phyloP scores from a whole-genome alignment of 2,888 invertebrate species.

The Morpho helenor region DNA sequence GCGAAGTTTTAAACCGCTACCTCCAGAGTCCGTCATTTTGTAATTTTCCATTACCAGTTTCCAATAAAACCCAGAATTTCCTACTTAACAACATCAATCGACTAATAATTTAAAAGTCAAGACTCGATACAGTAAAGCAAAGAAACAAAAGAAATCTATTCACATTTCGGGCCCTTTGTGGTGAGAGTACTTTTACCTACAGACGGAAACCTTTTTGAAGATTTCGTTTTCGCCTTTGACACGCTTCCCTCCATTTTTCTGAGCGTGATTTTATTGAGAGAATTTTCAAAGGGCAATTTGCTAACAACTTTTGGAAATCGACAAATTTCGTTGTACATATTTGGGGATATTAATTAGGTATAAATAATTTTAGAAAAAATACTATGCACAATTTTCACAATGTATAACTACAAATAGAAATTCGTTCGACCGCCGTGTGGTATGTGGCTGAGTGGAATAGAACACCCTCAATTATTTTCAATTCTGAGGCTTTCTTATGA shows the following conservation, averaged over 20 bases:
- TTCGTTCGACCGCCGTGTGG: too few relatives aligned
- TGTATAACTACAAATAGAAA: too few relatives aligned
- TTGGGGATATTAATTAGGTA: too few relatives aligned
- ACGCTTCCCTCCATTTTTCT: constrained; percentile 35
- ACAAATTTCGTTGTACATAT: constrained; percentile 4
- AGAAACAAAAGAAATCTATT: constrained; percentile 53
- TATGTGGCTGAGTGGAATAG: too few relatives aligned
- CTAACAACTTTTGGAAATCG: constrained; percentile 14
- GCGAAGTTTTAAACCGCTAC: too few relatives aligned
- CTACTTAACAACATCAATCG: constrained; percentile 40
- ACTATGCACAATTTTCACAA: too few relatives aligned
- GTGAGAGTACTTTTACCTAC: constrained; percentile 37
- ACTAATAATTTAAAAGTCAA: constrained; percentile 53
- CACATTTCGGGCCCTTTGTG: constrained; percentile 44
- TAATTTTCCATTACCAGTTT: background rate
- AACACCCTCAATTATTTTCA: too few relatives aligned
- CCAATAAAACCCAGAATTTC: constrained; percentile 12
- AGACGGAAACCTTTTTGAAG: constrained; percentile 49
- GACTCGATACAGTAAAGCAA: constrained; percentile 41
- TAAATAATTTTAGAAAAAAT: too few relatives aligned
- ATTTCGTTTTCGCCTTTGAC: constrained; percentile 48
- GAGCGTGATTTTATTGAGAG: constrained; percentile 42
- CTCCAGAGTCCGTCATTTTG: too few relatives aligned
- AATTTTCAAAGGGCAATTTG: constrained; percentile 33
- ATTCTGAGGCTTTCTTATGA: too few relatives aligned